Base-by-base conservation (phyloP, 2,888 invertebrate genomes). In the Ernsta delagoae region DNA sequence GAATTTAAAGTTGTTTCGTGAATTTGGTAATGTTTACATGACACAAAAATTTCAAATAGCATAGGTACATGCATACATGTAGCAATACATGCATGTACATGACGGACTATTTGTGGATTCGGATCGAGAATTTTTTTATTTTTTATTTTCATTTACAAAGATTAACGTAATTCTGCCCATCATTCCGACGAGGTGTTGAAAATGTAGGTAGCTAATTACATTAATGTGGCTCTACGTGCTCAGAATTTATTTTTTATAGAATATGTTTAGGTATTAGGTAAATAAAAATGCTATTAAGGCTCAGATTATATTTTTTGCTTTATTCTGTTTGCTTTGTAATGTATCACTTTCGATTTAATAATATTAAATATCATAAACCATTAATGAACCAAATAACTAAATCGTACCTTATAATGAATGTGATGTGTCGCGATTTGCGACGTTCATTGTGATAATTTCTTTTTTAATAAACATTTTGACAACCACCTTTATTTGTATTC, bases 361-460 rank as follows among this genome's bases (percentile, higher is more conserved):
- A 31, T 31, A 31, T 54, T 3, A 6, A 34, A 24, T 31, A 12
- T 48, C 12, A 48, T 48, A 16, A 31, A n/a, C 54, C 4, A 54
- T n/a, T n/a, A n/a, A n/a, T 3, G 4, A 36, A 57, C 48, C 59
- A 65, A 65, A 65, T 59, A 59, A 48, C 36, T 39, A 9, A 31
- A 59, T 50, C 16, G 59, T 65, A 65, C 56, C 56, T 65, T 57
- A 48, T 31, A 31, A 34, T 54, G 50, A 53, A 59, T 72, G 72
- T 70, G 70, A 70, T 72, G 62, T 43, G 54, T 70, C 67, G 70
- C 64, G 11, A 39, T 11, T 60, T 39, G 64, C 48, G 71, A 67
- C 36, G 61, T 67, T 59, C 57, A 70, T 72, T 72, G 72, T 73
- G 70, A 73, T 72, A 70, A 70, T 63, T 67, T 67, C 61, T 62